These are phyloP conservation scores for Campoplex capitator DNA, from an alignment of 2,888 invertebrate species.

Conservation along the genomic window DNA sequence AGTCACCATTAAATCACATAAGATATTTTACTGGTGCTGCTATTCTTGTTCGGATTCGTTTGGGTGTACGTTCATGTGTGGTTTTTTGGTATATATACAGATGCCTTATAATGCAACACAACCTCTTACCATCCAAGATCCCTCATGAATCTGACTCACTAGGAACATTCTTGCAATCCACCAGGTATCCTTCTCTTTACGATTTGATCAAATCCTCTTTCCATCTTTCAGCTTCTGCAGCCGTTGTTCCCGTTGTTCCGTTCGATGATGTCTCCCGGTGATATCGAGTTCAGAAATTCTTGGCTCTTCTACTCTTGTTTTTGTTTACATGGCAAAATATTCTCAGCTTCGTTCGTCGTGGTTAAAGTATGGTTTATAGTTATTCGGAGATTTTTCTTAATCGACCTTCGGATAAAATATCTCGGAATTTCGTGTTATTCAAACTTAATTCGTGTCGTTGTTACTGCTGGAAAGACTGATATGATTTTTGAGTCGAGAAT, in stretches of 20 bases:
- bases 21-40: constrained; percentile 67
- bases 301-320: constrained; percentile 22
- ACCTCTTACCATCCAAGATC: constrained; percentile 20
- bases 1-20: constrained; percentile 77
- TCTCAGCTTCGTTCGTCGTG: neutral
- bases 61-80: constrained; percentile 5
- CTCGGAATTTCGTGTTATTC: neutral
- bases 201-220: constrained; percentile 59
- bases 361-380: constrained; percentile 10
- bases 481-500: neutral
- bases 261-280: constrained; percentile 52
- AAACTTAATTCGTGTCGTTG: neutral
- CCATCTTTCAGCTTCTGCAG: constrained; percentile 44
- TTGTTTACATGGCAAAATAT: constrained; percentile 45
- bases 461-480: neutral
- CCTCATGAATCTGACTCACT: constrained; percentile 38
- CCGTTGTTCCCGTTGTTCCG: constrained; percentile 33
- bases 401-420: neutral
- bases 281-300: constrained; percentile 56
- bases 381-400: constrained; percentile 1
- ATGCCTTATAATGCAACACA: neutral
- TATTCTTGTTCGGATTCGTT: neutral
- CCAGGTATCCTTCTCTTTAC: constrained; percentile 31
- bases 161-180: constrained; percentile 6
- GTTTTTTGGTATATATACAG: neutral